Base-by-base conservation (phyloP, 1,140 invertebrate species). In the Thaumetopoea pityocampa region DNA sequence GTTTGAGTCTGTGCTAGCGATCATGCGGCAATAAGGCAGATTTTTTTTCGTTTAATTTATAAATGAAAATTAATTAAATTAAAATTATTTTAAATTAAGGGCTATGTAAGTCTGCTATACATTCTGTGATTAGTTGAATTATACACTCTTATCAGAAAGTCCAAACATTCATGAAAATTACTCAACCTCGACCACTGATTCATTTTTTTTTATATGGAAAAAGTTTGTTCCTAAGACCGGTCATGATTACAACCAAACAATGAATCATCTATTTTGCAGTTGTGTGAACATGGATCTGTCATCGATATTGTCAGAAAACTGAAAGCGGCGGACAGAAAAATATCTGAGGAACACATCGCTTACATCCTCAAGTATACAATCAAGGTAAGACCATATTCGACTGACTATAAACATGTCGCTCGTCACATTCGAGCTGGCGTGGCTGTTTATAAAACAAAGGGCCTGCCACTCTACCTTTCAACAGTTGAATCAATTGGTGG, bases 291-390 rank as follows among this genome's bases (percentile, higher is more conserved):
- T 23, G 94, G 94, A 19, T 89, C 93, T 7, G 90, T 93, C 9
- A 91, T 92, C 34, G 92, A 96, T 67, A 86, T 97, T 59, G 90
- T 93, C 6, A 89, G 89, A 52, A 90, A 89, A 44, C 76, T 96
- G 26, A 67, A 90, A 6, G 85, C 87, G 12, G 78, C 87, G 38
- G 90, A 92, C 64, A 90, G 90, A 68, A 89, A 91, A 78, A 90
- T 96, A 88, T 88, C 88, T 18, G 95, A 97, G 73, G 91, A 93
- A 65, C 92, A 97, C 61, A 95, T 97, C 45, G 93, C 92, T 30
- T 95, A 92, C 73, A 93, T 97, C 54, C 86, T 97, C 29, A 92
- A 90, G 65, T 94, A 96, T 89, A 90, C 91, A 52, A 92, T 95
- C 46, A 92, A 93, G 87, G 92, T 93, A 87, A 86, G 76, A 52